Evolutionary conservation across 2,797 vertebrate species (phyloP).

Genomic region (Emydoidea blandingii): DNA sequence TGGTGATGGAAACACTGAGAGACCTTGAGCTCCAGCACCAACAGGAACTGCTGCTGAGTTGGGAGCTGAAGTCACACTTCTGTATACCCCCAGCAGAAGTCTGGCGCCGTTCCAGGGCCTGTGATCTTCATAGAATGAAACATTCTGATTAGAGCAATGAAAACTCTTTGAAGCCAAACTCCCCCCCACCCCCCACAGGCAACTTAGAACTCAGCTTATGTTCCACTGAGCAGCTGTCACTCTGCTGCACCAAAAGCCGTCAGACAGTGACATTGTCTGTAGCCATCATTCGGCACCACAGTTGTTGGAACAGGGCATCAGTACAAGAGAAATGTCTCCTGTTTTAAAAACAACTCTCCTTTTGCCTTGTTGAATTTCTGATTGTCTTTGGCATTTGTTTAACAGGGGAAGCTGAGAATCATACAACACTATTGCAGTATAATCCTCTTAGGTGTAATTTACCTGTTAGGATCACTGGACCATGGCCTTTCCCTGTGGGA

Average conservation of each 20-base stretch:
- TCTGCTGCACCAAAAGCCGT: constrained; percentile 28
- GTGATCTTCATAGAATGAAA: constrained; percentile 52
- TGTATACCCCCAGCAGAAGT: neutral
- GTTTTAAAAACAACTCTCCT: constrained; percentile 6
- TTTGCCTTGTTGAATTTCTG: neutral
- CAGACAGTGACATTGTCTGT: neutral
- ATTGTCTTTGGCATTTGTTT: neutral
- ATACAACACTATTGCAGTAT: fast-evolving
- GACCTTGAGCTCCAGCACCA: neutral
- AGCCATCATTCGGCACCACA: neutral
- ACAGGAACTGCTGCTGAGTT: constrained; percentile 31
- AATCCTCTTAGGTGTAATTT: neutral
- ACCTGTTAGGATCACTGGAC: neutral
- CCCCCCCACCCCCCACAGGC: neutral
- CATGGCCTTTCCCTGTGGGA: neutral
- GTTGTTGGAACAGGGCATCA: fast-evolving
- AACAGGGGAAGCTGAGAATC: neutral
- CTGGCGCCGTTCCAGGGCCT: constrained; percentile 32
- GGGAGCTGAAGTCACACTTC: constrained; percentile 26
- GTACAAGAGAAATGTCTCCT: neutral
- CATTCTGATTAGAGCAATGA: constrained; percentile 53
- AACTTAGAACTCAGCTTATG: constrained; percentile 7
- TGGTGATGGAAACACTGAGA: fast-evolving
- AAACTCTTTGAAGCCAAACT: constrained; percentile 56
- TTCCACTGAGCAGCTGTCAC: constrained; percentile 64